Evolutionary conservation across 2,113 vertebrate species (phyloP).

Genomic region (Tympanuchus pallidicinctus): DNA sequence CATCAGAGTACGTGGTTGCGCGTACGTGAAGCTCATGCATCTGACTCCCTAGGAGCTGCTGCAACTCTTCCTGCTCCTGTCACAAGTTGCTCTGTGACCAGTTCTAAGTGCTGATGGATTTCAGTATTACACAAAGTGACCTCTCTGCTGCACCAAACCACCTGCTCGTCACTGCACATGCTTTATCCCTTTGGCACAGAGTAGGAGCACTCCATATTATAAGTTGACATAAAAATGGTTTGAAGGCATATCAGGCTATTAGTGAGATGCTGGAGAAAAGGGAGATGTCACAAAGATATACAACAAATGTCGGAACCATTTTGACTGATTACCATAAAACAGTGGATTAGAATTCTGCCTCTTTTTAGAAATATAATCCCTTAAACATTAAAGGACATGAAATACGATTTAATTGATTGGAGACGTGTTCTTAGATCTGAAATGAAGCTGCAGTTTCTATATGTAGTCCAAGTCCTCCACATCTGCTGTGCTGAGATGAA

Average conservation of each 20-base stretch:
- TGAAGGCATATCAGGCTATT: background rate
- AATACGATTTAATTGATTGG: background rate
- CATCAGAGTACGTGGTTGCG: background rate
- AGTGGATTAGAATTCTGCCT: background rate
- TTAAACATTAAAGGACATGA: background rate
- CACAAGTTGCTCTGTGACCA: background rate
- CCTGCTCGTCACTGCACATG: background rate
- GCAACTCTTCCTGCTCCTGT: background rate
- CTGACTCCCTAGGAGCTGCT: background rate
- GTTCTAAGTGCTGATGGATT: background rate
- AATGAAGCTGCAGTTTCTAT: background rate
- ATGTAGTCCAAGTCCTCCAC: fast-evolving
- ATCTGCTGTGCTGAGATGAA: background rate
- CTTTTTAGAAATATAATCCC: background rate
- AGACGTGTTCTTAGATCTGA: background rate
- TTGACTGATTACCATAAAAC: background rate
- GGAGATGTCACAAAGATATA: background rate
- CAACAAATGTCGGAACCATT: fast-evolving
- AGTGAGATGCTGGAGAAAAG: background rate
- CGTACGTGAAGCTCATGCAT: background rate
- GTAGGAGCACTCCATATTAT: background rate
- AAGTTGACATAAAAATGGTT: background rate
- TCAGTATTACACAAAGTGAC: background rate
- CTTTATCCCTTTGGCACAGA: background rate
- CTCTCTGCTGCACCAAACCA: background rate